Evolutionary conservation across 2,797 vertebrate genomes (phyloP), one percentile per base, ranked within the genome.

Genomic region (Phylloscopus collybita): DNA sequence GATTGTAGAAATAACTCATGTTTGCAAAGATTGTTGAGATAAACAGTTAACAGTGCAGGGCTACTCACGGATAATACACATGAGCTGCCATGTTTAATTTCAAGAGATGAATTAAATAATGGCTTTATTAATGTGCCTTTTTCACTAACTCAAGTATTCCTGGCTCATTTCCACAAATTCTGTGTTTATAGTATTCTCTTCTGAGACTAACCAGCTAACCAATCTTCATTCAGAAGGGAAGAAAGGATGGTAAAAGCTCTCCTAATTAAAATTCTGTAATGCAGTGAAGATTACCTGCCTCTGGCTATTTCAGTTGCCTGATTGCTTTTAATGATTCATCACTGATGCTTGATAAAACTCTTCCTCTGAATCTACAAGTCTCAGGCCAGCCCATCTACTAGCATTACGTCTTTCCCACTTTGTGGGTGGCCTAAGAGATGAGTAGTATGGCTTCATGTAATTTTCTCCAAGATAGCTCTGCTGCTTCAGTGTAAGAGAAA

Each of bases 221-320:
- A 70, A 72, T 79, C 87, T 92, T 91, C 62, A 88, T 88, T 93
- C 53, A 73, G 59, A 72, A 76, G 16, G 10, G 11, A 7, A 4
- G 50, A 72, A 90, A 49, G 49, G 22, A 72, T 70, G 25, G 25
- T 73, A 93, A 73, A 91, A 80, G 25, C 56, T 84, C 19, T 86
- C 45, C 44, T 86, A 67, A 82, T 25, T 92, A 76, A 92, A 91
- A 69, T 80, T 80, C 62, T 60, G n/a, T 62, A 51, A 75, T 67
- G 49, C 62, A 40, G 49, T 38, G 80, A 96, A 66, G 70, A 75
- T 84, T 72, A 90, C 0, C 0, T 84, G 90, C 80, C 73, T 88
- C 90, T 93, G 80, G 89, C 66, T 91, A 36, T 95, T 94, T 94
- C 87, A 73, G 70, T 84, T 95, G 62, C 64, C 80, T 73, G 66